Base-by-base conservation (phyloP, 2,797 vertebrate species). In the Synanceia verrucosa region DNA sequence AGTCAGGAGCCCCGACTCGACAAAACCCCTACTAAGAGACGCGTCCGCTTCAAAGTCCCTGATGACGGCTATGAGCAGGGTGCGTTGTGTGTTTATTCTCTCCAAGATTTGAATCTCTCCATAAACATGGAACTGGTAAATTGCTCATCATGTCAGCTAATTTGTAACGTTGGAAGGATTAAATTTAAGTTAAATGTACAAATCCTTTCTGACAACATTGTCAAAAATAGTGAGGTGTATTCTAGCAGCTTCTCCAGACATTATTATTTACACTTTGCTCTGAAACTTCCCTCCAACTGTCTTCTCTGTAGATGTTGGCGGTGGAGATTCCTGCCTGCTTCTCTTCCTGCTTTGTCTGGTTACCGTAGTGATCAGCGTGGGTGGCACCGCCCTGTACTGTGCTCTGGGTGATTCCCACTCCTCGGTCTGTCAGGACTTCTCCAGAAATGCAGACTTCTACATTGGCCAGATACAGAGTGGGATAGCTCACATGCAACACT, bases 321-420 rank as follows among this genome's bases (percentile, higher is more conserved):
- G 95, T 44, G 94, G 95, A 13, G 96, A 97, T 83, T 99, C 98
- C 77, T 99, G 97, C 66, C 81, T 99, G 83, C 94, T 99, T 44
- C 94, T 99, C 71, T 88, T 99, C 81, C 91, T 99, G 80, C 93
- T 99, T 58, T 99, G 97, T 83, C 79, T 99, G 89, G 96, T 94
- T 37, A 99, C 98, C 1, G 97, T 99, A 76, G 95, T 99, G 90
- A 96, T 99, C 78, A 99, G 98, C 16, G 83, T 99, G 23, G 97
- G 97, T 65, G 97, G 98, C 84, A 99, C 98, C 4, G 97, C 98
- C 0, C 81, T 99, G 52, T 99, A 99, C 93, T 99, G 98, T 82
- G 94, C 95, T 23, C 91, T 99, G 57, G 97, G 95, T 3, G 95
- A 98, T 71, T 85, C 94, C 85, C 94, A 96, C 61, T 99, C 98